phyloP scores from a whole-genome alignment of 2,113 vertebrate genomes.

The Lophura nycthemera region DNA sequence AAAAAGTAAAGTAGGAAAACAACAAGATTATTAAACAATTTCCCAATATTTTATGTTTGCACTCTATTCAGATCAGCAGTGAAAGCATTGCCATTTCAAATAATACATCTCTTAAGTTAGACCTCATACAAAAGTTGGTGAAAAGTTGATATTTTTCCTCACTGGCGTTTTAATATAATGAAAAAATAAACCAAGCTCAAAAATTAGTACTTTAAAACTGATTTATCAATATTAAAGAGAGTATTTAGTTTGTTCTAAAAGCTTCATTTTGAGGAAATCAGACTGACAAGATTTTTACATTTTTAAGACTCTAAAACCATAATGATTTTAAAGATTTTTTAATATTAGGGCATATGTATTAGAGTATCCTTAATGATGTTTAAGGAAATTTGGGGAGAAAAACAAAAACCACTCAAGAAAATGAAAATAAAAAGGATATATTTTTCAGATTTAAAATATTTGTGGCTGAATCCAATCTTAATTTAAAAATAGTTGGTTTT shows the following conservation, averaged over 20 bases:
- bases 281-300: rapidly evolving
- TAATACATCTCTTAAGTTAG: not conserved
- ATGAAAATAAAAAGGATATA: not conserved
- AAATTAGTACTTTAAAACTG: not conserved
- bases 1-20: not conserved
- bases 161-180: not conserved
- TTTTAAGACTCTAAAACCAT: not conserved
- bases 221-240: not conserved
- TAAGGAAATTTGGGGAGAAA: not conserved
- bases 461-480: not conserved
- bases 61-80: not conserved
- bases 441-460: not conserved
- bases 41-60: not conserved
- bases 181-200: not conserved
- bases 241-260: rapidly evolving
- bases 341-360: not conserved
- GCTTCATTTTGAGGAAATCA: not conserved
- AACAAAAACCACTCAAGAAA: not conserved
- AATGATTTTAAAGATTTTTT: not conserved
- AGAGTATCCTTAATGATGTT: not conserved
- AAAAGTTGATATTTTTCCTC: not conserved
- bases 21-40: not conserved
- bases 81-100: not conserved
- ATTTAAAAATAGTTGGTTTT: not conserved
- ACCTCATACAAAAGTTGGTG: not conserved